A percentile compares a stretch with the other conserved stretches of the same genome.
phyloP scores from a whole-genome alignment of 2,797 vertebrate genomes.

The Malacoraja senta region DNA sequence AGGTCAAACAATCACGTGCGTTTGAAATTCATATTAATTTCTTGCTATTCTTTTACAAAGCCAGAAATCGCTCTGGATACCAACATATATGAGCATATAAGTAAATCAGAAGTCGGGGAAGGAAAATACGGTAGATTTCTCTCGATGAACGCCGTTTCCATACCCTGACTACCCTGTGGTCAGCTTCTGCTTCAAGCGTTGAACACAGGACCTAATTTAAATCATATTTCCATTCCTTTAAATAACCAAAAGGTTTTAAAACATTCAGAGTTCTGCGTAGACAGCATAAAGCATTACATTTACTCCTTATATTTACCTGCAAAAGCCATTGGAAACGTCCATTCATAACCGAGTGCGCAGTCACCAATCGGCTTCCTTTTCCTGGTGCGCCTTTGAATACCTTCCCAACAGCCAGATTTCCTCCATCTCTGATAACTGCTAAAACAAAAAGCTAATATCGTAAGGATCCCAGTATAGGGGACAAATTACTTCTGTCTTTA shows the following conservation, averaged over 20 bases:
- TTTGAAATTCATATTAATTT: no score
- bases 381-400: background rate
- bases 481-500: background rate
- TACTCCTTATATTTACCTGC: background rate
- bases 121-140: background rate
- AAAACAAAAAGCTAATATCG: no score
- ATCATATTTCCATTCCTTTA: background rate
- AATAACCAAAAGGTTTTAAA: background rate
- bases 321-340: background rate
- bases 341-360: background rate
- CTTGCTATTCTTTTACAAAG: no score
- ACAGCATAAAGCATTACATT: background rate
- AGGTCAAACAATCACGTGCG: no score
- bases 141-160: background rate
- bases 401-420: background rate
- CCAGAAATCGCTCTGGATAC: no score
- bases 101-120: background rate
- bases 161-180: background rate
- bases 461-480: background rate
- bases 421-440: background rate
- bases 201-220: no score
- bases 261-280: background rate
- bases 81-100: no score
- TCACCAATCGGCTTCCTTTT: no score
- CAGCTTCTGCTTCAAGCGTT: no score